These are phyloP conservation scores for Drosophila takahashii DNA, from an alignment of 1,140 invertebrate genomes.

Conservation along the genomic window DNA sequence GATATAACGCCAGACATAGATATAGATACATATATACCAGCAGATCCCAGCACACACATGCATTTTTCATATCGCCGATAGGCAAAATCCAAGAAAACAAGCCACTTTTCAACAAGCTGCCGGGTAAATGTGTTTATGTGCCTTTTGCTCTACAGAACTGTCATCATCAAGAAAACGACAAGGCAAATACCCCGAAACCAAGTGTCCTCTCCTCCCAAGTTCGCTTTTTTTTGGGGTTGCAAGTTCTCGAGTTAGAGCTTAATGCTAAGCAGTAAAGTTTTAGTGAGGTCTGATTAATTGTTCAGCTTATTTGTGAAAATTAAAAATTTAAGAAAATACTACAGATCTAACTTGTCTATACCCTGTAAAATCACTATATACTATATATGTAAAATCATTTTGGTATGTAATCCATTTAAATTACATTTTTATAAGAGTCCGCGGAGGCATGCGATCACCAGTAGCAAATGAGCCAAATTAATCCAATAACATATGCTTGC, in stretches of 20 bases:
- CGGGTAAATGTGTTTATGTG: constrained; percentile 6
- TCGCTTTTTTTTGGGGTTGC: not conserved
- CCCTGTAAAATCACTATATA: no score
- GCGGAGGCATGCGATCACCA: constrained; percentile 37
- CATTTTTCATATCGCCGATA: not conserved
- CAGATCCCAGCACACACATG: not conserved
- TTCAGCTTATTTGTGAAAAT: not conserved
- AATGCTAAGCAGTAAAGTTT: not conserved
- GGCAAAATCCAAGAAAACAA: constrained; percentile 1
- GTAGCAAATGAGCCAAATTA: constrained; percentile 33
- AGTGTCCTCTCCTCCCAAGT: constrained; percentile 8
- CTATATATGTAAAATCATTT: no score
- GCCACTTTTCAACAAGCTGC: not conserved
- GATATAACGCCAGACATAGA: not conserved
- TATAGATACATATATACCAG: not conserved
- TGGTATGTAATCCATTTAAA: no score
- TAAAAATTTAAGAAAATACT: no score
- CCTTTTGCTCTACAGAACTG: constrained; percentile 3
- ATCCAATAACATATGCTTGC: constrained; percentile 13
- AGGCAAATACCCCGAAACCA: constrained; percentile 38
- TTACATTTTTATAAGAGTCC: constrained; percentile 16
- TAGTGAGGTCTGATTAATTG: not conserved
- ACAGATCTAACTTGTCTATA: no score
- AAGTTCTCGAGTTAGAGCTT: not conserved
- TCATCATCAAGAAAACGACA: constrained; percentile 5